Evolutionary conservation across 1,140 invertebrate genomes (phyloP), one percentile per base, ranked within the genome.

Genomic region (Pteromalus puparum): DNA sequence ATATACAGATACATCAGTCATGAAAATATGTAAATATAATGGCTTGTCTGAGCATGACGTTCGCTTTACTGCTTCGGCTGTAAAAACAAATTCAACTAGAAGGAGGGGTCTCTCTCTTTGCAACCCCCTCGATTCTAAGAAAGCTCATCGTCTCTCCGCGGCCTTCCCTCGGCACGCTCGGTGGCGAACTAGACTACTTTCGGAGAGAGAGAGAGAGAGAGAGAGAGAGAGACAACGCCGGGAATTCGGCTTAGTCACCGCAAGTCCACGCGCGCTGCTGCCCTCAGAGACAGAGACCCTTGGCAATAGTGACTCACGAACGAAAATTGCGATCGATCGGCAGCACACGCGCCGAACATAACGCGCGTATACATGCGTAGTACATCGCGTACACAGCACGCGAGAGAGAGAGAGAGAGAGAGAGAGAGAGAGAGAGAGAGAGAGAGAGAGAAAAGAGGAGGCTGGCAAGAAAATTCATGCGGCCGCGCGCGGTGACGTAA

Each of bases 281-380:
- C 28, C 26, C 53, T 83, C 78, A 67, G 2, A 34, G n/a, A n/a
- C n/a, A n/a, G n/a, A 81, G 81, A 86, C 85, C 85, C 84, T 86
- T 88, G 83, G 86, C 83, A 83, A 61, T 86, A 85, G 89, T 92
- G 90, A 92, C 86, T 92, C 91, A 92, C 89, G 86, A 86, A 88
- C 87, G 88, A 90, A 92, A 90, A 91, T 91, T 90, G 89, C 91
- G 88, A 92, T 92, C 91, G 91, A 92, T 92, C 88, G 87, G 88
- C 80, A 81, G 28, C 72, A 61, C 82, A 85, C 84, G 77, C 84
- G 53, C 83, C 84, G 61, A 87, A 78, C 87, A 61, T 75, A 87
- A 85, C 79, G 86, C 84, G 34, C 28, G 46, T 73, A 1, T 61
- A 38, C 34, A 61, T 6, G 48, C 18, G 5, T n/a, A 0, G 6